Evolutionary conservation across 2,888 invertebrate genomes (phyloP).

Genomic region (Phymatocera aterrima): DNA sequence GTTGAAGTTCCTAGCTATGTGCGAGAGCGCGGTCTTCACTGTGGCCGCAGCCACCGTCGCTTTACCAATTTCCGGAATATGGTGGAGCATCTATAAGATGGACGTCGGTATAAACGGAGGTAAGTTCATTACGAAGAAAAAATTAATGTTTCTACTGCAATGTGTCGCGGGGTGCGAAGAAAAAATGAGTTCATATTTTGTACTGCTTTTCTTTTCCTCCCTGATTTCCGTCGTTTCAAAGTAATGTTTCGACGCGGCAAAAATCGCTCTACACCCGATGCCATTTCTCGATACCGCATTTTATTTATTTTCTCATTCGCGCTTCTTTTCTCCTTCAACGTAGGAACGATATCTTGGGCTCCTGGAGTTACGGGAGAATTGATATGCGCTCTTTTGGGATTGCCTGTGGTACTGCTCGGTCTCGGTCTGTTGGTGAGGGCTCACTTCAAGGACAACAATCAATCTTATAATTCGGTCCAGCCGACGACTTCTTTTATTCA

Average conservation of each 20-base stretch:
- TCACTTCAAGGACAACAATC: constrained; percentile 75
- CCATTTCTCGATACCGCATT: too few species aligned
- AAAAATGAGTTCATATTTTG: too few species aligned
- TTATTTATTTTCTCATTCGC: too few species aligned
- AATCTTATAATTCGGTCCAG: constrained; percentile 60
- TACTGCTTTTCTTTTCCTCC: too few species aligned
- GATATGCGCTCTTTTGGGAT: constrained; percentile 78
- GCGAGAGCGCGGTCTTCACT: constrained; percentile 79
- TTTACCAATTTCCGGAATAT: constrained; percentile 77
- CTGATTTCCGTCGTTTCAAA: too few species aligned
- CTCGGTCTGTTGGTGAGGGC: constrained; percentile 76
- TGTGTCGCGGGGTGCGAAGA: too few species aligned
- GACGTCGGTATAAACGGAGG: constrained; percentile 71
- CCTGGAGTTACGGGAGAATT: constrained; percentile 80
- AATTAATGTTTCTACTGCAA: not conserved
- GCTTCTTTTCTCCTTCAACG: constrained; percentile 38
- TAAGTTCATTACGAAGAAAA: constrained; percentile 45
- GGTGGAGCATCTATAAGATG: constrained; percentile 79
- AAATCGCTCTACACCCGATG: too few species aligned
- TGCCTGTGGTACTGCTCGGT: constrained; percentile 78
- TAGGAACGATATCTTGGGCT: constrained; percentile 76
- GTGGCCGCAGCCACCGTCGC: constrained; percentile 77
- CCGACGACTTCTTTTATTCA: constrained; percentile 60
- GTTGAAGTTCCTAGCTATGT: constrained; percentile 76
- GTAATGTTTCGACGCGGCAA: too few species aligned